These are phyloP conservation scores for Diglossa cyanea DNA, from an alignment of 2,797 vertebrate genomes.

Conservation along the genomic window DNA sequence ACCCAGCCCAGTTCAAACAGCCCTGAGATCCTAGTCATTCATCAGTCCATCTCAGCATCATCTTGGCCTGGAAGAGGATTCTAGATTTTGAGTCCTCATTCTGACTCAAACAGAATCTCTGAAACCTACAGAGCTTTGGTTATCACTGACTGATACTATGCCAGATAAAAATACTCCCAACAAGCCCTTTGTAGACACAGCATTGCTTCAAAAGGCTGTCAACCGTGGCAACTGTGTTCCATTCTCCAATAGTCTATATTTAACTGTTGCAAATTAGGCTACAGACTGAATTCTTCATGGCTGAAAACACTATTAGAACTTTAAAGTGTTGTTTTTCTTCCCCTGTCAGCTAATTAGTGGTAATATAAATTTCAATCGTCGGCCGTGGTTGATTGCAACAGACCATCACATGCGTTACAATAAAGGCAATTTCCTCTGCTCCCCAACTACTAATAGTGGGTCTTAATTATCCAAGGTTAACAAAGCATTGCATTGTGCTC, in stretches of 20 bases:
- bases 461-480: slow-evolving; percentile 69
- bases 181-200: slow-evolving; percentile 26
- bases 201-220: slow-evolving; percentile 38
- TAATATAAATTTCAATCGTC: slow-evolving; percentile 66
- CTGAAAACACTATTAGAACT: slow-evolving; percentile 59
- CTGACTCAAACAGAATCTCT: not conserved
- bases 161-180: slow-evolving; percentile 8
- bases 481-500: slow-evolving; percentile 65
- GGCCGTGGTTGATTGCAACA: slow-evolving; percentile 57
- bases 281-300: slow-evolving; percentile 41
- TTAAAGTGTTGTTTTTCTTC: slow-evolving; percentile 27
- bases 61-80: not conserved
- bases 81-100: not conserved
- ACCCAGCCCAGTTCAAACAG: not conserved
- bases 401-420: slow-evolving; percentile 71
- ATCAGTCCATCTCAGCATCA: not conserved
- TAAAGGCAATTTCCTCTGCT: slow-evolving; percentile 69
- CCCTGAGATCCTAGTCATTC: not conserved
- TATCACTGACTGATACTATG: not conserved
- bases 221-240: not conserved
- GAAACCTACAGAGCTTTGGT: not conserved
- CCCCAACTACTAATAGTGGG: slow-evolving; percentile 56
- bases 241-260: slow-evolving; percentile 50
- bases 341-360: slow-evolving; percentile 66
- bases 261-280: slow-evolving; percentile 64